Evolutionary conservation across 1,140 invertebrate genomes (phyloP), one percentile per base, ranked within the genome.

Genomic region (Leptinotarsa undecemlineata): DNA sequence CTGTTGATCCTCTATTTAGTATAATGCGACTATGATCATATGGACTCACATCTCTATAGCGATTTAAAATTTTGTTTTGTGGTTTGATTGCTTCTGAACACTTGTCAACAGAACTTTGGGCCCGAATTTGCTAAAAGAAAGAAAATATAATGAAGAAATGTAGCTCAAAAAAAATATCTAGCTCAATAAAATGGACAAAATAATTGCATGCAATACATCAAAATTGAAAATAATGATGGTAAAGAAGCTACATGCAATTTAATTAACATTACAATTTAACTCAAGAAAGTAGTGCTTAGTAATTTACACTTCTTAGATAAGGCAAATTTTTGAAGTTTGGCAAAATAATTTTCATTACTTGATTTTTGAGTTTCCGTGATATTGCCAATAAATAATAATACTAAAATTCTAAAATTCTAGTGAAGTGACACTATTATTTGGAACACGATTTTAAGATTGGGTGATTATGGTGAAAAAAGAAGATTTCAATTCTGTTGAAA

Each of bases 31-130:
- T 95, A 85, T 98, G 96, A 87, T 99, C 95, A 84, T 94, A 99
- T 42, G 97, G 97, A 82, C 93, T 95, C 1, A 99, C 97, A 91
- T 99, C 97, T 84, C 95, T 88, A 84, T 98, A 99, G 78, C 97
- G 89, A 87, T 98, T 98, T 77, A 96, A 85, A 74, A 86, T 88
- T 84, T 91, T 92, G 83, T 97, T 97, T 82, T 92, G 88, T 63
- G 90, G 88, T 83, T 93, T 94, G 81, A 91, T 91, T 4, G 95
- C 94, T 86, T 95, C 95, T 64, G 88, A 85, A 78, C 88, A 91
- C 79, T 91, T 94, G 48, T 91, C 86, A 79, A 87, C 90, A 72
- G 85, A 86, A 81, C 89, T 91, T 82, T 90, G 88, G 80, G 82
- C 85, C 82, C 88, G 86, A 84, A 91, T 92, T 84, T 87, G 87